These are phyloP conservation scores for Drosophila prosaltans DNA, from an alignment of 1,140 invertebrate genomes.

Conservation along the genomic window DNA sequence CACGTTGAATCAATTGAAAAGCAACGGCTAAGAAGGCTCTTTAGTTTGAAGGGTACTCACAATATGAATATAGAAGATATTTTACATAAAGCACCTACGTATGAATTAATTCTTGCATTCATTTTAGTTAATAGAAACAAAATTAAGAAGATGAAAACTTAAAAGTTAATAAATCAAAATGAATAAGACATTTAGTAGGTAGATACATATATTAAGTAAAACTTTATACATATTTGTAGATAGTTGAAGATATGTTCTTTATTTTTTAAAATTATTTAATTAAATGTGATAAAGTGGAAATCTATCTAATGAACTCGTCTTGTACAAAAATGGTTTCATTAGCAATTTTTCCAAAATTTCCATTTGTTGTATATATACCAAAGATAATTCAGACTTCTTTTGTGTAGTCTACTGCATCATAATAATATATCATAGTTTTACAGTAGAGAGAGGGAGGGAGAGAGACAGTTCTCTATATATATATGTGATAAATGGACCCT, in stretches of 20 bases:
- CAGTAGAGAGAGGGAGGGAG: neutral
- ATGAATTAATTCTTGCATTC: neutral
- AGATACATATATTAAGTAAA: neutral
- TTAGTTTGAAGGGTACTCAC: constrained; percentile 43
- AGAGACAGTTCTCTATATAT: neutral
- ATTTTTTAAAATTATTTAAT: too few species aligned
- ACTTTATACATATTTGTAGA: neutral
- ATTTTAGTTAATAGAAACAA: constrained; percentile 16
- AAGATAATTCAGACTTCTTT: too few species aligned
- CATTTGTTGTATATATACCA: too few species aligned
- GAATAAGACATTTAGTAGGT: constrained; percentile 1
- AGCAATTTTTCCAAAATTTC: too few species aligned
- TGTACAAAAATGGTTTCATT: too few species aligned
- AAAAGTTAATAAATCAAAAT: constrained; percentile 10
- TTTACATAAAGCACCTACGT: constrained; percentile 9
- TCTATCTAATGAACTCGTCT: too few species aligned
- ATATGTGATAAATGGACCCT: neutral
- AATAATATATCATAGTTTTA: neutral
- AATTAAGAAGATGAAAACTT: neutral
- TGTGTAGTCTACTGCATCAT: neutral
- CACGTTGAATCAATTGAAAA: constrained; percentile 59
- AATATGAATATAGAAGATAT: constrained; percentile 37
- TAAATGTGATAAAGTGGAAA: too few species aligned
- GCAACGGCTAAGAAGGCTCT: constrained; percentile 60
- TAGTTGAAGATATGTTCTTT: neutral